Evolutionary conservation across 2,797 vertebrate genomes (phyloP).

Genomic region (Manis pentadactyla): DNA sequence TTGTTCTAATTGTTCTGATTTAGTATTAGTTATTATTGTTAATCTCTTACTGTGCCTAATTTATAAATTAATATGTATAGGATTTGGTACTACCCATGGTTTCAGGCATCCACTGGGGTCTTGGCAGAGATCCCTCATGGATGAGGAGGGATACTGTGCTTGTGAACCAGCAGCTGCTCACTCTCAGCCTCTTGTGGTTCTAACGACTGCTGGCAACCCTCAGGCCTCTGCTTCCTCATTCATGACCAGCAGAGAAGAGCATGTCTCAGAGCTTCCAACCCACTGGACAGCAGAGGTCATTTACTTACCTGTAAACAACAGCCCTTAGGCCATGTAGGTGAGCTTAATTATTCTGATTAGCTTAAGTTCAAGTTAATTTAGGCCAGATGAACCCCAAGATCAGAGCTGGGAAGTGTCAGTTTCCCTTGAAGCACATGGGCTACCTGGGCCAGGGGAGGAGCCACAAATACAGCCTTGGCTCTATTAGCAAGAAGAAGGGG

Average conservation of each 20-base stretch:
- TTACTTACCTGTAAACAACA: background rate
- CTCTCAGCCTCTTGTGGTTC: background rate
- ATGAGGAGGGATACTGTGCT: background rate
- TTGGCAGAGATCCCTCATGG: background rate
- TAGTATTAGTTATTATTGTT: background rate
- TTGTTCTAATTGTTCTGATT: background rate
- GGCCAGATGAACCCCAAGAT: background rate
- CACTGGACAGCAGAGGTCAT: background rate
- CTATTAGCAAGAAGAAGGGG: too few relatives aligned
- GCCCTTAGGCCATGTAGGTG: background rate
- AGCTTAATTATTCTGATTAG: background rate
- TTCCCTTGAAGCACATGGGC: background rate
- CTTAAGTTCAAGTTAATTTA: background rate
- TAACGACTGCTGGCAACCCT: rapidly evolving
- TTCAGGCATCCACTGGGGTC: background rate
- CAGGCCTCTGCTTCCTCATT: too few relatives aligned
- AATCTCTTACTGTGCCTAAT: background rate
- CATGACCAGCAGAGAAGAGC: too few relatives aligned
- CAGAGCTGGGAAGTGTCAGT: rapidly evolving
- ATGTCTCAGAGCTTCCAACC: background rate
- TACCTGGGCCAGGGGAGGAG: too few relatives aligned
- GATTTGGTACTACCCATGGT: background rate
- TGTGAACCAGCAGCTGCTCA: background rate
- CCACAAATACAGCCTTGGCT: background rate
- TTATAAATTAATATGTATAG: background rate